Percentiles rank a stretch among this genome's conserved stretches.
Evolutionary conservation across 2,113 vertebrate species (phyloP).

Genomic region (Pseudopipra pipra): DNA sequence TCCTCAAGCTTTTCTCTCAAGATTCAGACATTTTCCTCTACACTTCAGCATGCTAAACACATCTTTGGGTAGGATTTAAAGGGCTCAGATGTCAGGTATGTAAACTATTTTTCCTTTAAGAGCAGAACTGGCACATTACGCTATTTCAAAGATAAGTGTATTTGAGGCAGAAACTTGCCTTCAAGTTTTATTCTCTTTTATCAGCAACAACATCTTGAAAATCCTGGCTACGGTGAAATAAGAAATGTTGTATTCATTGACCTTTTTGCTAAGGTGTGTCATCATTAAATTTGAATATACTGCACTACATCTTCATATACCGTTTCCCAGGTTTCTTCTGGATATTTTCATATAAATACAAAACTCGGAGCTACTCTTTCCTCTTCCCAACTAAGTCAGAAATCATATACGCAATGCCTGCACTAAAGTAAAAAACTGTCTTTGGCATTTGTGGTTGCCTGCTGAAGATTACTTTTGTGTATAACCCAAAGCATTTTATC

Average conservation of each 20-base stretch:
- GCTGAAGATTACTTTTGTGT: neutral
- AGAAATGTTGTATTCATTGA: neutral
- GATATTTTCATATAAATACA: neutral
- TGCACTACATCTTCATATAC: neutral
- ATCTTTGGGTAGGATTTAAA: neutral
- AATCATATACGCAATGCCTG: neutral
- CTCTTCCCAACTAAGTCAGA: neutral
- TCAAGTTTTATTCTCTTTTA: neutral
- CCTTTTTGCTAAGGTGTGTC: neutral
- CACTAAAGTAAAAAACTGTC: neutral
- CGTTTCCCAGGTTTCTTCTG: neutral
- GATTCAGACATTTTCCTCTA: neutral
- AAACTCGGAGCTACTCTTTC: neutral
- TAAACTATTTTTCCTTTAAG: constrained; percentile 1
- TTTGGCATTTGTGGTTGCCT: neutral
- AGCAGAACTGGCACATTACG: neutral
- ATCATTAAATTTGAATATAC: neutral
- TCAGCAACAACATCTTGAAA: neutral
- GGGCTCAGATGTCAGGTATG: constrained; percentile 1
- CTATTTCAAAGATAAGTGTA: neutral
- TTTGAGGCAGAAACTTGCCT: neutral
- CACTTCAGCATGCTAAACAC: neutral
- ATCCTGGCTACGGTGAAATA: neutral
- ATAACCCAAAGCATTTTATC: neutral
- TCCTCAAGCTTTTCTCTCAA: constrained; percentile 6